These are phyloP conservation scores for Ptychobarbus kaznakovi DNA, from an alignment of 2,797 vertebrate genomes.

Conservation along the genomic window DNA sequence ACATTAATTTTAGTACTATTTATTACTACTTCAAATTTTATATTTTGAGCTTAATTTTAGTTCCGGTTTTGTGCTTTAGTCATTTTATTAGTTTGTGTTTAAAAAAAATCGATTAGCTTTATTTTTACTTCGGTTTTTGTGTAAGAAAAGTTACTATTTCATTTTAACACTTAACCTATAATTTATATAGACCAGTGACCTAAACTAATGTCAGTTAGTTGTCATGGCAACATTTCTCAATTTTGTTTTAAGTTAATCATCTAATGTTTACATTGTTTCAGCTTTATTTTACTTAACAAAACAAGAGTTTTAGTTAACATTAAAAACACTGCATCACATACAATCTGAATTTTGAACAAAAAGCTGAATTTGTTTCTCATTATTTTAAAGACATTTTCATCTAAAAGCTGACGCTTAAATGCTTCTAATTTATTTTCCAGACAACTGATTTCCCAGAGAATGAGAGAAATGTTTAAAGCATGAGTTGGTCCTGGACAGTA, in stretches of 20 bases:
- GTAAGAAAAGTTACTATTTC: neutral
- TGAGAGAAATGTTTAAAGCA: neutral
- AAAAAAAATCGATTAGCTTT: neutral
- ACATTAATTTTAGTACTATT: neutral
- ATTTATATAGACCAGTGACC: neutral
- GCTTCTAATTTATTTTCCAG: neutral
- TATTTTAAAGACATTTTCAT: neutral
- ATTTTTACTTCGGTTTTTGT: neutral
- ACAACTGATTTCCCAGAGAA: neutral
- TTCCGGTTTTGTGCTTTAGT: neutral
- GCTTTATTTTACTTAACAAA: neutral
- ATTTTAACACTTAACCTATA: neutral
- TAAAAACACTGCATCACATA: neutral
- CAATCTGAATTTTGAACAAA: neutral
- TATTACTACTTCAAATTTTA: neutral
- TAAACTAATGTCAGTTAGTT: neutral
- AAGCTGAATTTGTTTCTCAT: neutral
- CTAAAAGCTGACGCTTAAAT: neutral
- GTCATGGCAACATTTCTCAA: neutral
- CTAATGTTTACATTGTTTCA: neutral
- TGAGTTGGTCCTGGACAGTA: too few relatives aligned
- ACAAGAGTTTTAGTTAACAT: neutral
- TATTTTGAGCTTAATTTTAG: neutral
- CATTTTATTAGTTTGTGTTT: neutral
- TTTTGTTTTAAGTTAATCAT: neutral